phyloP scores from a whole-genome alignment of 2,797 vertebrate species.

The Sebastes iracundus region DNA sequence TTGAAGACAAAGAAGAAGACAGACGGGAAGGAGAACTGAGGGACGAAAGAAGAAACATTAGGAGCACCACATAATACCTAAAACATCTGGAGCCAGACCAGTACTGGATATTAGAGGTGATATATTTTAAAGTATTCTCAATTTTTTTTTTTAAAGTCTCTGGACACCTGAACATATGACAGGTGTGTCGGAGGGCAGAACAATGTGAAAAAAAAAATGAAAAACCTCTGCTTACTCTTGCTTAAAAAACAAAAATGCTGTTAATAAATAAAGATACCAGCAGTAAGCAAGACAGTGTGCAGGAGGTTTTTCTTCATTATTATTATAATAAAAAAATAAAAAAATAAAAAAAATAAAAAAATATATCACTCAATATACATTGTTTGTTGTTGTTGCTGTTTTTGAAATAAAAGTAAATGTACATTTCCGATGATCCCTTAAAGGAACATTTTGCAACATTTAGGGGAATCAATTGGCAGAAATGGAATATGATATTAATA shows the following conservation, averaged over 20 bases:
- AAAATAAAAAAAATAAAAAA: rapidly evolving
- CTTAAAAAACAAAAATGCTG: too few relatives aligned
- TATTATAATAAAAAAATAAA: not conserved
- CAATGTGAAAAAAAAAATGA: not conserved
- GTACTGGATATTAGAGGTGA: not conserved
- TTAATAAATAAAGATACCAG: too few relatives aligned
- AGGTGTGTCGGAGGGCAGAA: not conserved
- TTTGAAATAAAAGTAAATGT: not conserved
- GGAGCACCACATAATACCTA: not conserved
- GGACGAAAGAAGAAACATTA: not conserved
- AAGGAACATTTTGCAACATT: not conserved
- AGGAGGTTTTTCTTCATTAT: not conserved
- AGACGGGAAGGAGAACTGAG: not conserved
- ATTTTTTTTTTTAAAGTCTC: not conserved
- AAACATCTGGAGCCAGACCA: not conserved
- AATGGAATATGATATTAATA: not conserved
- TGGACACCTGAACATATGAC: not conserved
- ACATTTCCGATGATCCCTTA: not conserved
- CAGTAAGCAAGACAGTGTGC: not conserved
- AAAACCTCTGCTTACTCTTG: not conserved
- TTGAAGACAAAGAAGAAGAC: not conserved
- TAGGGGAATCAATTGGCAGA: not conserved
- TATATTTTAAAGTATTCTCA: not conserved
- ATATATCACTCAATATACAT: not conserved
- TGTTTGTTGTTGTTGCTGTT: not conserved